These are phyloP conservation scores for Leuctra nigra DNA, from an alignment of 2,888 invertebrate species.

Conservation along the genomic window DNA sequence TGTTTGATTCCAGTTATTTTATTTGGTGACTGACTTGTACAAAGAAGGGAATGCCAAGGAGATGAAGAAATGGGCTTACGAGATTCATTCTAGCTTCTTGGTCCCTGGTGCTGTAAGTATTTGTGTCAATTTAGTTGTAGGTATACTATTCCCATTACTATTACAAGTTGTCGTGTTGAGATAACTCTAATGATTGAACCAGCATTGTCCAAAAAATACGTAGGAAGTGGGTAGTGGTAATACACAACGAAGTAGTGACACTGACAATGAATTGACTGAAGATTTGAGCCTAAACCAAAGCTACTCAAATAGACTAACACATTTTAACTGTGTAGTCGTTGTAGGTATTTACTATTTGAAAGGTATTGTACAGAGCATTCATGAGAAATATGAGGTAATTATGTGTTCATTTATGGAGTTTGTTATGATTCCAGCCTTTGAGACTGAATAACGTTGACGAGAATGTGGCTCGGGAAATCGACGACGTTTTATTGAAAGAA, in stretches of 20 bases:
- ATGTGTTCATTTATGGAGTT: neutral
- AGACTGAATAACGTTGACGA: conserved; percentile 76
- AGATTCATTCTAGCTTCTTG: conserved; percentile 94
- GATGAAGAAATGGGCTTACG: conserved; percentile 97
- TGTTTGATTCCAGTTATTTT: conserved; percentile 56
- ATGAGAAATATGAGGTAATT: neutral
- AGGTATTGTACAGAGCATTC: neutral
- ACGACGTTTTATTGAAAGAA: conserved; percentile 75
- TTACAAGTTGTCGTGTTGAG: no score
- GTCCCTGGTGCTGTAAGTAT: conserved; percentile 81
- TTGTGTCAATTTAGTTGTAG: no score
- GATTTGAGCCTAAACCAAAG: no score
- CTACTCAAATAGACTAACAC: no score
- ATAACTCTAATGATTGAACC: no score
- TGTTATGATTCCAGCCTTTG: conserved; percentile 56
- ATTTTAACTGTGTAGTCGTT: neutral
- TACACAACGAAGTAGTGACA: no score
- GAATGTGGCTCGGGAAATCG: conserved; percentile 81
- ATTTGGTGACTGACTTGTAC: conserved; percentile 87
- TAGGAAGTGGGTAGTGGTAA: no score
- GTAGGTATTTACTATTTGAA: neutral
- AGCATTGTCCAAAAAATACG: no score
- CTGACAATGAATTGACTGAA: no score
- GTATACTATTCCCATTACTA: no score
- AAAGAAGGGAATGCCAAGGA: conserved; percentile 80